Evolutionary conservation across 1,140 invertebrate species (phyloP).

Genomic region (Conus ventricosus): DNA sequence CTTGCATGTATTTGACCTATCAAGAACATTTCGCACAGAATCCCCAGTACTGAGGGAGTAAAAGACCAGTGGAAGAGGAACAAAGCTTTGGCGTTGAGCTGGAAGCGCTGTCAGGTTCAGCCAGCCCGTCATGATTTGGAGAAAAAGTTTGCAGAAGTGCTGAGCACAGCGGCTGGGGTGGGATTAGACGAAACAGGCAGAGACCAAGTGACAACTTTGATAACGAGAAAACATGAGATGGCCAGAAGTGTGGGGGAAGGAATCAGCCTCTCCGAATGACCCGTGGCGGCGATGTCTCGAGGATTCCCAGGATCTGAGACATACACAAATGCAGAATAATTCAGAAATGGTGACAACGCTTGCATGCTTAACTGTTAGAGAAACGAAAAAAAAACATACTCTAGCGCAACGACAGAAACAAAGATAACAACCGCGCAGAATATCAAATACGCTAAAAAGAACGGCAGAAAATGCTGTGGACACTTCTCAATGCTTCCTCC

Average conservation of each 20-base stretch:
- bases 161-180: background rate
- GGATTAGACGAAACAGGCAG: background rate
- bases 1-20: too few relatives aligned
- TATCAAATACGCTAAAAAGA: too few relatives aligned
- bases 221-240: background rate
- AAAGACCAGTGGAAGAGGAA: background rate
- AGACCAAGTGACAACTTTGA: background rate
- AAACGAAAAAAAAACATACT: too few relatives aligned
- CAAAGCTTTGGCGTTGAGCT: background rate
- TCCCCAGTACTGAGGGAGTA: too few relatives aligned
- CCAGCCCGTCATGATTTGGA: background rate
- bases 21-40: too few relatives aligned
- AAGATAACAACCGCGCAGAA: too few relatives aligned
- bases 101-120: background rate
- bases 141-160: background rate
- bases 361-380: too few relatives aligned
- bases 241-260: background rate
- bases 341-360: too few relatives aligned
- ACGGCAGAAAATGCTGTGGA: too few relatives aligned
- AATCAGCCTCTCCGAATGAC: background rate
- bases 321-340: background rate
- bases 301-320: background rate
- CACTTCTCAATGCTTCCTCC: too few relatives aligned
- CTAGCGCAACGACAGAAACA: too few relatives aligned
- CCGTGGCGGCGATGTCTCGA: background rate